A percentile compares a stretch with the other conserved stretches of the same genome.
phyloP scores from a whole-genome alignment of 2,113 vertebrate genomes.

The Gadus chalcogrammus region DNA sequence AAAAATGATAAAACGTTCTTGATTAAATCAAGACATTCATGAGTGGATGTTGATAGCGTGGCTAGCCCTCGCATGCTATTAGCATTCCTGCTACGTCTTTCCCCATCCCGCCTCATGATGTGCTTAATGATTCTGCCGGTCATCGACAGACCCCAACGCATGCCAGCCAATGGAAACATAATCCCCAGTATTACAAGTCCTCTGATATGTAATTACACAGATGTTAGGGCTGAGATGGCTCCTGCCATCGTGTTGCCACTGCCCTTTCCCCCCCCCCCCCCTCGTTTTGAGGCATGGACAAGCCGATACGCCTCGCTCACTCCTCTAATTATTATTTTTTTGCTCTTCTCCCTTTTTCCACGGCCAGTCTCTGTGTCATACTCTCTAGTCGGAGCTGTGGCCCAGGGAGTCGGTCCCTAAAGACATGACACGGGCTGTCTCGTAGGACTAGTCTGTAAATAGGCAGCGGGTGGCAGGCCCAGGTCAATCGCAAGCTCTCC shows the following conservation, averaged over 20 bases:
- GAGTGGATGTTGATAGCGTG: constrained; percentile 7
- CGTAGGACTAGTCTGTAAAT: constrained; percentile 22
- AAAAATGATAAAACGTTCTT: too few species aligned
- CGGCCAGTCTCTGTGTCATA: constrained; percentile 50
- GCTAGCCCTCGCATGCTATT: background rate
- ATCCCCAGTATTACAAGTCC: constrained; percentile 37
- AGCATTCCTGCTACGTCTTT: constrained; percentile 19
- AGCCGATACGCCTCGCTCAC: constrained; percentile 61
- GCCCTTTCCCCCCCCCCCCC: constrained; percentile 49
- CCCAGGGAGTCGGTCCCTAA: constrained; percentile 49
- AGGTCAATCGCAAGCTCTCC: background rate
- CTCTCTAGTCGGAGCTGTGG: constrained; percentile 38
- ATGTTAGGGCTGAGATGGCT: constrained; percentile 56
- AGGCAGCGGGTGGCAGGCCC: constrained; percentile 36
- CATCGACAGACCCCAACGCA: constrained; percentile 15
- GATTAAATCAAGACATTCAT: too few species aligned
- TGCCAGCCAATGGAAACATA: constrained; percentile 25
- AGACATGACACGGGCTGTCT: constrained; percentile 51
- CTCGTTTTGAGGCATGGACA: constrained; percentile 64
- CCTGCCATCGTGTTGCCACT: constrained; percentile 45
- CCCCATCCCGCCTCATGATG: constrained; percentile 21
- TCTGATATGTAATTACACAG: constrained; percentile 60
- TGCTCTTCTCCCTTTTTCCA: constrained; percentile 59
- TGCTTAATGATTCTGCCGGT: constrained; percentile 33
- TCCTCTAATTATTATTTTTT: constrained; percentile 67